Evolutionary conservation across 2,888 invertebrate species (phyloP).

Genomic region (Iphiclides podalirius): DNA sequence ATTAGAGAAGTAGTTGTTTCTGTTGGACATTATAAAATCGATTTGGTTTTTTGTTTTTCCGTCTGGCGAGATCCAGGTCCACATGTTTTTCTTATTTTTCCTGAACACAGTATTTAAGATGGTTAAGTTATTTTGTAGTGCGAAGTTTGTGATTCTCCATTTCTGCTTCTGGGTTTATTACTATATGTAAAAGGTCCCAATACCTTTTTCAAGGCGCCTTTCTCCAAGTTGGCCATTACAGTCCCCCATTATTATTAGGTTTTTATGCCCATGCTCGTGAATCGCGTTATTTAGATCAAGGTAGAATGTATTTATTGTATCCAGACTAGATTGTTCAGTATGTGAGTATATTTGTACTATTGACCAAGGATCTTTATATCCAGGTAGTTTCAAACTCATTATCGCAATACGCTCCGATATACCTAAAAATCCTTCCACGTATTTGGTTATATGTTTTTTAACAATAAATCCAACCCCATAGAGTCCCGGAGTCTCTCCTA

Average conservation of each 20-base stretch:
- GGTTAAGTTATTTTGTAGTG: conserved; percentile 23
- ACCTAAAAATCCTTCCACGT: conserved; percentile 29
- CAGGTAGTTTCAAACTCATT: conserved; percentile 31
- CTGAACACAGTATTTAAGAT: conserved; percentile 25
- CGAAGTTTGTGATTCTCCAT: conserved; percentile 24
- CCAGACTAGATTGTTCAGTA: background rate
- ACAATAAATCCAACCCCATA: conserved; percentile 34
- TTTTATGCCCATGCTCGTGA: conserved; percentile 20
- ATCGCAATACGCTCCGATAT: conserved; percentile 34
- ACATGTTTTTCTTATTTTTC: conserved; percentile 26
- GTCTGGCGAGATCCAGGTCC: conserved; percentile 28
- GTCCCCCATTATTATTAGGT: conserved; percentile 25
- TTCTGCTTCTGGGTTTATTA: conserved; percentile 25
- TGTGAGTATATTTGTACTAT: background rate
- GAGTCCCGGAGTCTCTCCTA: conserved; percentile 28
- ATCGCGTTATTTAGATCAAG: conserved; percentile 21
- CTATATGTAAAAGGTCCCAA: conserved; percentile 20
- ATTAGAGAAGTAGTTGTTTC: conserved; percentile 15
- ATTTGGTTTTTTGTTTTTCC: conserved; percentile 27
- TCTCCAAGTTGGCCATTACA: conserved; percentile 12
- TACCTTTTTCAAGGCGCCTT: conserved; percentile 9
- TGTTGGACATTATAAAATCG: conserved; percentile 27
- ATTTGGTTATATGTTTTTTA: conserved; percentile 22
- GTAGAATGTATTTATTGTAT: conserved; percentile 26
- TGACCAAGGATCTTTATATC: conserved; percentile 32